A percentile compares a stretch with the other conserved stretches of the same genome.
These are phyloP conservation scores for Glyphotaelius pellucidus DNA, from an alignment of 2,888 invertebrate genomes.

Conservation along the genomic window DNA sequence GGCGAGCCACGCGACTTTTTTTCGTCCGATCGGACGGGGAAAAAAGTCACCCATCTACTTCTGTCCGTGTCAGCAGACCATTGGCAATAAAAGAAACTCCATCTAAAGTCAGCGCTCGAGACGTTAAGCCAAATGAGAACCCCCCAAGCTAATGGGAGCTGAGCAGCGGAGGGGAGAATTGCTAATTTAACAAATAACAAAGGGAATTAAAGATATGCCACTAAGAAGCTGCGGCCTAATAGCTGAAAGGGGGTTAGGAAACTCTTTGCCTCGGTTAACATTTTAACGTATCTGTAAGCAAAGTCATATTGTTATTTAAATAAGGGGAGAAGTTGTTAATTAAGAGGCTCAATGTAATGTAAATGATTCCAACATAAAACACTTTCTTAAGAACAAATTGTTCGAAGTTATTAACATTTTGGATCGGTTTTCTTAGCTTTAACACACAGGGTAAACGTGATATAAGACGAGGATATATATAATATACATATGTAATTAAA, in stretches of 20 bases:
- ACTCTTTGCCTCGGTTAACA: not conserved
- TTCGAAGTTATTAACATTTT: too few relatives aligned
- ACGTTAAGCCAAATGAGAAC: slow-evolving; percentile 44
- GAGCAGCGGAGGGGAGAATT: slow-evolving; percentile 58
- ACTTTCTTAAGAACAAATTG: too few relatives aligned
- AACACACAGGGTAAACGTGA: not conserved
- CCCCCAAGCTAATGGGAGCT: slow-evolving; percentile 11
- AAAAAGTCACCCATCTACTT: slow-evolving; percentile 34
- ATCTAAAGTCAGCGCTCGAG: slow-evolving; percentile 39
- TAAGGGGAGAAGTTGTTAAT: not conserved
- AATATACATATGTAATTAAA: too few relatives aligned
- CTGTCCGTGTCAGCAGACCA: slow-evolving; percentile 40
- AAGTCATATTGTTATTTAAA: not conserved
- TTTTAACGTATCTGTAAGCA: not conserved
- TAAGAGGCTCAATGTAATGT: too few relatives aligned
- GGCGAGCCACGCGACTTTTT: not conserved
- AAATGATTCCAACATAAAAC: too few relatives aligned
- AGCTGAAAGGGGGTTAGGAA: slow-evolving; percentile 63
- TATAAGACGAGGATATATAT: not conserved
- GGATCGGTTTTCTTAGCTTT: too few relatives aligned
- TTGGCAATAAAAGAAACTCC: slow-evolving; percentile 35
- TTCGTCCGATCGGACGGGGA: slow-evolving; percentile 14
- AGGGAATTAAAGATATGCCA: slow-evolving; percentile 56
- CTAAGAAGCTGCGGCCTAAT: slow-evolving; percentile 55
- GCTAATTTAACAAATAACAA: slow-evolving; percentile 66